Evolutionary conservation across 2,113 vertebrate species (phyloP).

Genomic region (Gnathonemus longibarbis): DNA sequence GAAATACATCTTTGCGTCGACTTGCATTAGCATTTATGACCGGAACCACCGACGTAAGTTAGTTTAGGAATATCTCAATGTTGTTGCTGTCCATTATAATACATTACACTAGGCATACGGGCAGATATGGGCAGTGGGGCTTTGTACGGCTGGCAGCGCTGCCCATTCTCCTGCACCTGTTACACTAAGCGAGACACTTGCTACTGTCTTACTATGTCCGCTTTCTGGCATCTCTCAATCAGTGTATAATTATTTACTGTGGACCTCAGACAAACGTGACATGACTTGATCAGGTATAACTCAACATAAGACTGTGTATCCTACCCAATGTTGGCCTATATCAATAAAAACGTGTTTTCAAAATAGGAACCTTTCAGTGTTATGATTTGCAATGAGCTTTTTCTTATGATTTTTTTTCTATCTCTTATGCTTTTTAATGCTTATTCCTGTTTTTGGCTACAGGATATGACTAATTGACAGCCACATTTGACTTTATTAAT

Average conservation of each 20-base stretch:
- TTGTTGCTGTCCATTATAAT: neutral
- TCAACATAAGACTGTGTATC: neutral
- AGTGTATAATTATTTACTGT: neutral
- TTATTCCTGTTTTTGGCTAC: neutral
- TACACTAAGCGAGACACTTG: neutral
- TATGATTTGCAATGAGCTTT: neutral
- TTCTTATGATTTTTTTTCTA: neutral
- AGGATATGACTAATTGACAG: neutral
- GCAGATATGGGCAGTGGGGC: neutral
- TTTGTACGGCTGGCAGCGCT: neutral
- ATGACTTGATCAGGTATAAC: neutral
- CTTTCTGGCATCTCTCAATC: neutral
- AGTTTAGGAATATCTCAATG: neutral
- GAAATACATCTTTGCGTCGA: neutral
- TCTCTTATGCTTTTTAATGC: neutral
- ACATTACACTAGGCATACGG: neutral
- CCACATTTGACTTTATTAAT: neutral
- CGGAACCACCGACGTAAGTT: neutral
- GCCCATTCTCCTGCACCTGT: neutral
- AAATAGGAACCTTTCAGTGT: neutral
- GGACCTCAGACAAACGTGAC: neutral
- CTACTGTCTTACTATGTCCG: neutral
- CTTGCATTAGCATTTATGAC: neutral
- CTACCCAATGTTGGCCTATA: neutral
- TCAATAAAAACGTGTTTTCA: neutral